Evolutionary conservation across 2,888 invertebrate genomes (phyloP).

Genomic region (Lasiommata megera): DNA sequence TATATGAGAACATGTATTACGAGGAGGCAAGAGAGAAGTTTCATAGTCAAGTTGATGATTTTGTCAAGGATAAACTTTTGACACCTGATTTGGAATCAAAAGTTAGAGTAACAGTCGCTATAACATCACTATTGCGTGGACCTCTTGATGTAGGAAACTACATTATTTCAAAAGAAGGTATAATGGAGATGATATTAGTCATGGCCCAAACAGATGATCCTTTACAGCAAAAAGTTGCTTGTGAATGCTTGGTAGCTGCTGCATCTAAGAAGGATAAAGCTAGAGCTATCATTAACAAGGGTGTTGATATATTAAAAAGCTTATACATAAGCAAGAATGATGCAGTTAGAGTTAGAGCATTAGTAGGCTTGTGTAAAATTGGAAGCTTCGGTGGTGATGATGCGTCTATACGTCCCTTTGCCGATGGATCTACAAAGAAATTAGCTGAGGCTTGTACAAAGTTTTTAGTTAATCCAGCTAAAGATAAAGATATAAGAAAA

Average conservation of each 20-base stretch:
- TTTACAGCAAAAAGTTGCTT: constrained; percentile 95
- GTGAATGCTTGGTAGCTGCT: constrained; percentile 97
- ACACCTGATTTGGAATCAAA: constrained; percentile 95
- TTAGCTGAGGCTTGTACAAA: constrained; percentile 96
- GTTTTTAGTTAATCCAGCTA: constrained; percentile 92
- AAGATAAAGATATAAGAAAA: constrained; percentile 93
- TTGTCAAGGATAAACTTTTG: constrained; percentile 91
- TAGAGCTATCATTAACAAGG: constrained; percentile 92
- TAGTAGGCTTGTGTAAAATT: constrained; percentile 97
- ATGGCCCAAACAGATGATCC: constrained; percentile 97
- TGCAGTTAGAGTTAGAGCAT: constrained; percentile 92
- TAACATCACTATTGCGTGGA: constrained; percentile 94
- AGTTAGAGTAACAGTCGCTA: constrained; percentile 91
- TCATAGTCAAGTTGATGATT: constrained; percentile 90
- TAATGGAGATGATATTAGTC: constrained; percentile 97
- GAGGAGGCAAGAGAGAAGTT: constrained; percentile 90
- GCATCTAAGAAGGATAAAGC: constrained; percentile 99
- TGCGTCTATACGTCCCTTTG: constrained; percentile 95
- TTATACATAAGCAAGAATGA: constrained; percentile 95
- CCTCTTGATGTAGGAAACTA: constrained; percentile 96
- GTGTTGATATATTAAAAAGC: constrained; percentile 95
- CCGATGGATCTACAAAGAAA: constrained; percentile 96
- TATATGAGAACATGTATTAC: constrained; percentile 98
- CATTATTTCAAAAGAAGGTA: constrained; percentile 90
- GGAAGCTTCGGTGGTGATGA: constrained; percentile 97